A percentile compares a stretch with the other conserved stretches of the same genome.
phyloP scores from a whole-genome alignment of 2,113 vertebrate species.

The Heterocephalus glaber region DNA sequence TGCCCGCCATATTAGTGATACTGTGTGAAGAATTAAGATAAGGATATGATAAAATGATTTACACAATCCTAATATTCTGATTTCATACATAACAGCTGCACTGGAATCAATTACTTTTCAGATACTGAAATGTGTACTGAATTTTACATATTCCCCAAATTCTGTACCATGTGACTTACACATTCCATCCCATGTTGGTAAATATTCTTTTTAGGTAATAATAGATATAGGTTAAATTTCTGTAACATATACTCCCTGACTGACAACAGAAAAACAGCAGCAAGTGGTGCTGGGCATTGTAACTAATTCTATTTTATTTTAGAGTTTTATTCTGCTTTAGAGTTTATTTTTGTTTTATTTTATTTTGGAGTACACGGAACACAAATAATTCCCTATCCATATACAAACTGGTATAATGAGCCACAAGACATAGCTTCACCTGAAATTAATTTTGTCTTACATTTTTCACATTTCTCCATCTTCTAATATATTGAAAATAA shows the following conservation, averaged over 20 bases:
- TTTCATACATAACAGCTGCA: constrained; percentile 16
- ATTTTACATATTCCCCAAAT: constrained; percentile 8
- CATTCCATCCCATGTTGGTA: background rate
- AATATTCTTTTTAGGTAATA: constrained; percentile 35
- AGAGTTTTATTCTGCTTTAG: background rate
- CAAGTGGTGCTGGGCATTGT: background rate
- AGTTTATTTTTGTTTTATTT: background rate
- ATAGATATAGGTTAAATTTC: background rate
- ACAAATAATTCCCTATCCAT: background rate
- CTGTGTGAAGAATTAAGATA: background rate
- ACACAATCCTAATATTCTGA: background rate
- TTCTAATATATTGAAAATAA: constrained; percentile 19
- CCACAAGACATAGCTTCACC: background rate
- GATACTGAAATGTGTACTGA: constrained; percentile 1
- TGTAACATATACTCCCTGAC: background rate
- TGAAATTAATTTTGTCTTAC: background rate
- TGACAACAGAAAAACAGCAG: background rate
- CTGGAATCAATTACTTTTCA: constrained; percentile 19
- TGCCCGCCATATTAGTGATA: background rate
- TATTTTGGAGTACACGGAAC: background rate
- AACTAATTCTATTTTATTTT: background rate
- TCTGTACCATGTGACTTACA: background rate
- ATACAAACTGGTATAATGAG: background rate
- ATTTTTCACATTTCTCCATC: background rate
- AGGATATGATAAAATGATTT: background rate